phyloP scores from a whole-genome alignment of 2,888 invertebrate species.

The Megastigmus dorsalis region DNA sequence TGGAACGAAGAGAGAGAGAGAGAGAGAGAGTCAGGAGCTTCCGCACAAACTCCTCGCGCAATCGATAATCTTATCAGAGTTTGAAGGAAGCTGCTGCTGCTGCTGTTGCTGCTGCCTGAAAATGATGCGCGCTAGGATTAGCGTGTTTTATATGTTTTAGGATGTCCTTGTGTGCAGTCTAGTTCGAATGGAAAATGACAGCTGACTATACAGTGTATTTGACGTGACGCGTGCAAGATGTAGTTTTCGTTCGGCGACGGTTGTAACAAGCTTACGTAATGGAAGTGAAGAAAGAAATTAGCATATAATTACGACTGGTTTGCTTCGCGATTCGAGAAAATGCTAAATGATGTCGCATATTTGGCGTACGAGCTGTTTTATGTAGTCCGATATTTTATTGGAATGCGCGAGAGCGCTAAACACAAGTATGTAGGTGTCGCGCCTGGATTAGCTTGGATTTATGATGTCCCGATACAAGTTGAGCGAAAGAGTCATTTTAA shows the following conservation, averaged over 20 bases:
- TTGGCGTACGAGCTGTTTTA: background rate
- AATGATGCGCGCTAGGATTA: slow-evolving; percentile 1
- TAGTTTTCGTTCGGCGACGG: too few species aligned
- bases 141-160: slow-evolving; percentile 22
- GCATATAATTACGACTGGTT: too few species aligned
- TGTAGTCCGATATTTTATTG: slow-evolving; percentile 1
- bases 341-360: too few species aligned
- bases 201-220: too few species aligned
- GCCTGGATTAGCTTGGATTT: slow-evolving; percentile 12
- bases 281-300: too few species aligned
- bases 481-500: background rate
- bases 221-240: too few species aligned
- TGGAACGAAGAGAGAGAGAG: slow-evolving; percentile 3
- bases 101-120: too few species aligned
- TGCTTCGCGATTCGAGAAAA: too few species aligned
- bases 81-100: background rate
- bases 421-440: slow-evolving; percentile 11
- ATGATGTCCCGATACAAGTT: slow-evolving; percentile 9
- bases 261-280: too few species aligned
- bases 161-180: too few species aligned
- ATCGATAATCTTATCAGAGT: slow-evolving; percentile 38
- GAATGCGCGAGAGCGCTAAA: slow-evolving; percentile 15
- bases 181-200: slow-evolving; percentile 1
- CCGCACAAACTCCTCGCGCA: slow-evolving; percentile 20
- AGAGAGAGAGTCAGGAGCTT: too few species aligned